A percentile compares a stretch with the other conserved stretches of the same genome.
These are phyloP conservation scores for Himantopus leucocephalus DNA, from an alignment of 2,113 vertebrate genomes.

Conservation along the genomic window DNA sequence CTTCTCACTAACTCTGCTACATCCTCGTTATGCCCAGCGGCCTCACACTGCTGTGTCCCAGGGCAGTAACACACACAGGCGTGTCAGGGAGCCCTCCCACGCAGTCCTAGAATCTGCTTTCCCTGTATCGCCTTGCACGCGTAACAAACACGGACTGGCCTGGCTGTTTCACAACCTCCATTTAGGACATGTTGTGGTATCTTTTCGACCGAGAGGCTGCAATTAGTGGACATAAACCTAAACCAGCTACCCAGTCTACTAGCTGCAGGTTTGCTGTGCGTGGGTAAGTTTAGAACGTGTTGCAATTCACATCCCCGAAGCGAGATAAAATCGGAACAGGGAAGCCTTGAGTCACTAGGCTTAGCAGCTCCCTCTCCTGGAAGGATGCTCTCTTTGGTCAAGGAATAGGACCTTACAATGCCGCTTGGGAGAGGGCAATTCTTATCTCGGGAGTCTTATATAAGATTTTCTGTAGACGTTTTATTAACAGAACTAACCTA, in stretches of 20 bases:
- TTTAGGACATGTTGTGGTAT: fast-evolving
- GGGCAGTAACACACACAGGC: not conserved
- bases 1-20: not conserved
- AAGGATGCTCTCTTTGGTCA: not conserved
- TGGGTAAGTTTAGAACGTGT: not conserved
- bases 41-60: not conserved
- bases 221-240: fast-evolving
- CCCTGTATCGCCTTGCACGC: not conserved
- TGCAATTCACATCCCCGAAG: not conserved
- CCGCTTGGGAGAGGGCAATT: not conserved
- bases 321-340: not conserved
- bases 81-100: not conserved
- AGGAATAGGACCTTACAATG: fast-evolving
- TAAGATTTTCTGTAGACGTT: not conserved
- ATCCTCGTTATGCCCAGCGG: not conserved
- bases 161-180: not conserved
- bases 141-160: not conserved
- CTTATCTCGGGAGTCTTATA: not conserved
- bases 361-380: conserved; percentile 30
- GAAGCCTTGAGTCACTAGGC: not conserved
- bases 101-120: not conserved
- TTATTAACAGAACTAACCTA: not conserved
- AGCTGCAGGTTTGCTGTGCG: not conserved
- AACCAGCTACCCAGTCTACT: fast-evolving
- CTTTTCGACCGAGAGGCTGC: not conserved